Base-by-base conservation (phyloP, 2,797 vertebrate genomes). In the Alauda arvensis region DNA sequence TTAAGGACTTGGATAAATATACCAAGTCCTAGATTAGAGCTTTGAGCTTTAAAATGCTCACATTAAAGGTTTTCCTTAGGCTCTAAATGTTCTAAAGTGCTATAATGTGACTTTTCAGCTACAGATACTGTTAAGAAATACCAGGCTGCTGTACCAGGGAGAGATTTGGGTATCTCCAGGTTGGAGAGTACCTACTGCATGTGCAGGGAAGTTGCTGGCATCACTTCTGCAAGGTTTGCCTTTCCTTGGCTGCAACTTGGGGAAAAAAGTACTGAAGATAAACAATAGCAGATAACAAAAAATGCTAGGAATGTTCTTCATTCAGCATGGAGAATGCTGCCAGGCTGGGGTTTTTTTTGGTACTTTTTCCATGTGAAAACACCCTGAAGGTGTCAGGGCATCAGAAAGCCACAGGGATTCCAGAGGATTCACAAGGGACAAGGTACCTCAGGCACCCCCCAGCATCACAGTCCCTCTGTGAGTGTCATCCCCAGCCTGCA, bases 1-100 rank as follows among this genome's bases (percentile, higher is more conserved):
- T 97, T 96, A 93, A 97, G 82, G 86, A 90, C 79, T 62, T 93
- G 88, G 95, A 96, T 97, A 97, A 97, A 97, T 97, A 97, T 95
- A 97, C 94, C 94, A 95, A 95, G 96, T 96, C 90, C 72, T 91
- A 95, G 95, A 95, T 96, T 96, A 97, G 95, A 95, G 94, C 93
- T 96, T 94, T 90, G 89, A 96, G 96, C 91, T 97, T 96, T 93
- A 95, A 96, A 97, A 95, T 94, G 96, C 90, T 94, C 89, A 66
- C 87, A 92, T 94, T 93, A 92, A 96, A 96, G 91, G 46, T 88
- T 95, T 92, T 94, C 68, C 83, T 83, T 77, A 86, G 84, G 61
- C 74, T 92, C 68, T 95, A 91, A 92, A 92, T 91, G 88, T 94
- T 96, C 87, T 75, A 56, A 96, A 95, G 85, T 85, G 88, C 92